Percentiles rank a stretch among this genome's conserved stretches.
phyloP scores from a whole-genome alignment of 2,797 vertebrate genomes.

The Silurus aristotelis region DNA sequence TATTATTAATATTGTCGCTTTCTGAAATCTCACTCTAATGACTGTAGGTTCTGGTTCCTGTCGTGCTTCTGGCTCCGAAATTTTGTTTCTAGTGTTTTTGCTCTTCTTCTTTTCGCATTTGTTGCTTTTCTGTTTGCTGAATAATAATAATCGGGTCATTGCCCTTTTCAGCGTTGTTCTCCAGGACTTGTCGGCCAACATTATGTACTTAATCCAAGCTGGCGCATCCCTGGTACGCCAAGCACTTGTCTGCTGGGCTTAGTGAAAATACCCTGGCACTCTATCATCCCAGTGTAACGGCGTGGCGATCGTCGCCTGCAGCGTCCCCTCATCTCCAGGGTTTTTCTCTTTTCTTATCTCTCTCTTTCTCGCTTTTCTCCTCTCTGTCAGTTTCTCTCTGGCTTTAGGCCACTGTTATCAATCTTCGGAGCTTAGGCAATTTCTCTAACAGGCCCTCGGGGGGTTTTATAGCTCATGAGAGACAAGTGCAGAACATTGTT shows the following conservation, averaged over 20 bases:
- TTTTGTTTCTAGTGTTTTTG: neutral
- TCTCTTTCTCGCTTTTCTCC: constrained; percentile 43
- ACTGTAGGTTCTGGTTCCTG: too few relatives aligned
- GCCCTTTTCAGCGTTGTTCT: neutral
- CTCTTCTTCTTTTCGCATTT: neutral
- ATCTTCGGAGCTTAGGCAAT: constrained; percentile 72
- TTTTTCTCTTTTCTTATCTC: constrained; percentile 51
- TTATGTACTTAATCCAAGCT: constrained; percentile 61
- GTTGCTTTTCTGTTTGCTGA: neutral
- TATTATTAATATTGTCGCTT: too few relatives aligned
- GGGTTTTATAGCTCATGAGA: constrained; percentile 78
- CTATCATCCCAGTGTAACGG: constrained; percentile 77
- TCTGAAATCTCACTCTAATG: too few relatives aligned
- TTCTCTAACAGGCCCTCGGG: constrained; percentile 77
- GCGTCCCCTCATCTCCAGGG: constrained; percentile 67
- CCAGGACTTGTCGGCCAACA: constrained; percentile 49
- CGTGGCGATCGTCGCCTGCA: constrained; percentile 76
- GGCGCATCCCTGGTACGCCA: constrained; percentile 62
- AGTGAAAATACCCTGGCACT: constrained; percentile 65
- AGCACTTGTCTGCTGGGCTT: constrained; percentile 60
- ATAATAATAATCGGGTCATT: constrained; percentile 8
- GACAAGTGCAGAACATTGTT: constrained; percentile 57
- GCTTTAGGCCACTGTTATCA: constrained; percentile 76
- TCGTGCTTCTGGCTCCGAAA: too few relatives aligned
- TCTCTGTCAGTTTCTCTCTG: constrained; percentile 61